These are phyloP conservation scores for Cynoglossus semilaevis DNA, from an alignment of 2,113 vertebrate genomes.

Conservation along the genomic window DNA sequence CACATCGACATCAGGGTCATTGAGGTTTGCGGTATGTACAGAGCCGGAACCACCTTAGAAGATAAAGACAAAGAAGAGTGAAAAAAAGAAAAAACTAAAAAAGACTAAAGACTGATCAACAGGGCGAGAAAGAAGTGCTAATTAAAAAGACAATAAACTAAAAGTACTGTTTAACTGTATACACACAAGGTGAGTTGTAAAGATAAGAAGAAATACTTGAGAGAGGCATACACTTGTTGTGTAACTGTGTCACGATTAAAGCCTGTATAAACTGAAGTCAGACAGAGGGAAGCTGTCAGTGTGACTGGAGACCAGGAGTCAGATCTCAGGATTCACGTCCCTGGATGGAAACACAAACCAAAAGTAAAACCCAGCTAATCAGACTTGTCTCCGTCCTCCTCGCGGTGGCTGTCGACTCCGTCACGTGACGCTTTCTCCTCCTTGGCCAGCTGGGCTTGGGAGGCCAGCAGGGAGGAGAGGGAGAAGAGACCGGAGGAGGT, in stretches of 20 bases:
- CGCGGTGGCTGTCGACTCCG: conserved; percentile 85
- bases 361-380: conserved; percentile 76
- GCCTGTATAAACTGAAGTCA: conserved; percentile 39
- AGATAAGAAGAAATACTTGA: conserved; percentile 14
- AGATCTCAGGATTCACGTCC: conserved; percentile 45
- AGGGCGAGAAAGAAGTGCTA: conserved; percentile 26
- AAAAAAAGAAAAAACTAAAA: conserved; percentile 9
- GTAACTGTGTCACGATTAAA: conserved; percentile 23
- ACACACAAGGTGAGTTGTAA: conserved; percentile 3
- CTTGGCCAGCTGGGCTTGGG: conserved; percentile 94
- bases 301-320: conserved; percentile 38
- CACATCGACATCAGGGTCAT: too few relatives aligned
- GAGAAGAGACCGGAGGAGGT: conserved; percentile 91
- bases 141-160: conserved; percentile 10
- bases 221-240: conserved; percentile 10
- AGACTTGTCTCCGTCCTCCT: conserved; percentile 93
- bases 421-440: conserved; percentile 94
- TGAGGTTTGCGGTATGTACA: too few relatives aligned
- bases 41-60: conserved; percentile 11
- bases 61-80: conserved; percentile 7
- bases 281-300: conserved; percentile 41
- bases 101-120: conserved; percentile 16
- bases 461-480: conserved; percentile 89
- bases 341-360: conserved; percentile 47
- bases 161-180: conserved; percentile 26